Conservation (phyloP, 1,140 invertebrate species). For the Drosophila funebris region DNA sequence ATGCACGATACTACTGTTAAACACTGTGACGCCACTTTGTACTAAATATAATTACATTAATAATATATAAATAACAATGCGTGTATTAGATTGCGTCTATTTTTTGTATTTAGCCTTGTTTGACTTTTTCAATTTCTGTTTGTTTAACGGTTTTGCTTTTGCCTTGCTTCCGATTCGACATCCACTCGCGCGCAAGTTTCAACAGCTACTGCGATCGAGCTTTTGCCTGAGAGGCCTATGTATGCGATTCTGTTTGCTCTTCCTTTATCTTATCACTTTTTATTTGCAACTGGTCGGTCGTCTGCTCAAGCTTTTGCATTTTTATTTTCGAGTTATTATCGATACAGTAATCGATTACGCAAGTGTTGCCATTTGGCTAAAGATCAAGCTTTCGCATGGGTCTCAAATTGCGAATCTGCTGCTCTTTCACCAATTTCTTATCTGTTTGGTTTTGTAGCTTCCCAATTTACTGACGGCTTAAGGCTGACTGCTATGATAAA, state of each 20-base stretch:
- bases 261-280: conserved; percentile 37
- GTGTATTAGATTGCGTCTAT: conserved; percentile 2
- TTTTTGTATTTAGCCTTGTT: conserved; percentile 2
- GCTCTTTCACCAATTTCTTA: background rate
- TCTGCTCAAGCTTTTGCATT: conserved; percentile 3
- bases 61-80: conserved; percentile 14
- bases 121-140: conserved; percentile 16
- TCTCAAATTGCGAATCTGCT: background rate
- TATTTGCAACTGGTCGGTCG: background rate
- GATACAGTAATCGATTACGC: conserved; percentile 19
- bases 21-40: conserved; percentile 18
- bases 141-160: conserved; percentile 46
- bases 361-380: too few species aligned
- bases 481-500: conserved; percentile 21
- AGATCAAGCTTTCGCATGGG: conserved; percentile 1
- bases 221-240: conserved; percentile 19
- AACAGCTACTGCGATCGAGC: conserved; percentile 50
- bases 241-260: conserved; percentile 8
- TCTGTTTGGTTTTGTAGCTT: background rate
- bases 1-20: background rate
- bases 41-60: conserved; percentile 25
- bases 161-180: conserved; percentile 17
- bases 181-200: conserved; percentile 49
- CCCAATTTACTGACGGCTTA: background rate
- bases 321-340: background rate